Conservation (phyloP, 92 coral and sea anemone species). For the Zoanthus sansibaricus region DNA sequence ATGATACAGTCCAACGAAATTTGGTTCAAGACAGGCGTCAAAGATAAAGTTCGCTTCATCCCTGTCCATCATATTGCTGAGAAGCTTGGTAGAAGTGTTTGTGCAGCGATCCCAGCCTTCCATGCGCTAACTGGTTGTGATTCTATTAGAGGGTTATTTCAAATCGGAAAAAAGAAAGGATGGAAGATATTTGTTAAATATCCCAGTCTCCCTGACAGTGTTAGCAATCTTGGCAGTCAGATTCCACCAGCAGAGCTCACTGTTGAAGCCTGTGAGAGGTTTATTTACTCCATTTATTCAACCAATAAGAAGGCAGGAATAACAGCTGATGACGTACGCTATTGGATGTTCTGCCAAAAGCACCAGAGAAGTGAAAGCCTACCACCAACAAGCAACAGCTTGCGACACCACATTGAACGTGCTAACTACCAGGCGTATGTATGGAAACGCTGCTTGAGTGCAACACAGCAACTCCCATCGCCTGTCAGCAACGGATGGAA, state of each 20-base stretch:
- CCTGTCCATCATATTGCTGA: conserved; percentile 58
- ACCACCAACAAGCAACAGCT: conserved; percentile 70
- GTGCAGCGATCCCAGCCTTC: conserved; percentile 58
- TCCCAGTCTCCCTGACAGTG: conserved; percentile 5
- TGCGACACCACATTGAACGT: conserved; percentile 58
- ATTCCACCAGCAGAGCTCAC: background rate
- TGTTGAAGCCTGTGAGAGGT: conserved; percentile 38
- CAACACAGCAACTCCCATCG: conserved; percentile 52
- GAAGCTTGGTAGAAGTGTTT: conserved; percentile 59
- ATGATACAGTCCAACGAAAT: conserved; percentile 50
- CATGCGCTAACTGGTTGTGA: conserved; percentile 75
- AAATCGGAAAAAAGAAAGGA: conserved; percentile 52
- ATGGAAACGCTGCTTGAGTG: conserved; percentile 49
- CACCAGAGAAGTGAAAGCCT: conserved; percentile 57
- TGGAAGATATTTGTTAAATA: conserved; percentile 24
- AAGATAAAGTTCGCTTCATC: conserved; percentile 54
- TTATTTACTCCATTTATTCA: conserved; percentile 40
- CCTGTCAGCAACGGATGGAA: conserved; percentile 64
- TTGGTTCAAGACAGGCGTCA: conserved; percentile 73
- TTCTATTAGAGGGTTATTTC: conserved; percentile 55
- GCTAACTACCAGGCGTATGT: conserved; percentile 66
- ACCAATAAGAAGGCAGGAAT: background rate
- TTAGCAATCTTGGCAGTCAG: conserved; percentile 16
- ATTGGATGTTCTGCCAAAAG: conserved; percentile 68
- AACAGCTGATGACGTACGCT: conserved; percentile 57